Evolutionary conservation across 1,140 invertebrate genomes (phyloP).

Genomic region (Macrobrachium rosenbergii): DNA sequence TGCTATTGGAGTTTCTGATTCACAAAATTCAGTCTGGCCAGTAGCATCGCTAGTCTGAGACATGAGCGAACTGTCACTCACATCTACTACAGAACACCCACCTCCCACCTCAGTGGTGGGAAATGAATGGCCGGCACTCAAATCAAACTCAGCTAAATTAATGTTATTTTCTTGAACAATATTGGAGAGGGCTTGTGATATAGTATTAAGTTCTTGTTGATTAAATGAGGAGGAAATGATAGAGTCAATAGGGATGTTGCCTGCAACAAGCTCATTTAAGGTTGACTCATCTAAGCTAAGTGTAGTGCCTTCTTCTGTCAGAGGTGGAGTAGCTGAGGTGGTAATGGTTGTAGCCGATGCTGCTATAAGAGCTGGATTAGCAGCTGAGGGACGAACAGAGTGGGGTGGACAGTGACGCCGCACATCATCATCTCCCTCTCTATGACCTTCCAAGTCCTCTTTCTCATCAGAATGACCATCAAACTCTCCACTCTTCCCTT

Average conservation of each 20-base stretch:
- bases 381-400: slow-evolving; percentile 16
- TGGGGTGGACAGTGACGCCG: slow-evolving; percentile 16
- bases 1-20: slow-evolving; percentile 25
- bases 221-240: slow-evolving; percentile 68
- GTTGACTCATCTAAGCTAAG: slow-evolving; percentile 55
- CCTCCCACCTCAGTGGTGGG: slow-evolving; percentile 38
- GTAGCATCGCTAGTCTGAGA: slow-evolving; percentile 51
- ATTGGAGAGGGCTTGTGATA: slow-evolving; percentile 68
- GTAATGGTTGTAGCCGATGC: slow-evolving; percentile 17
- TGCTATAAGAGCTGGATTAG: slow-evolving; percentile 19
- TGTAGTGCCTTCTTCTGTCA: slow-evolving; percentile 53
- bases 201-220: slow-evolving; percentile 68
- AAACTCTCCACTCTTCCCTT: slow-evolving; percentile 49
- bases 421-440: slow-evolving; percentile 31
- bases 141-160: slow-evolving; percentile 51
- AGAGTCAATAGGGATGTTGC: slow-evolving; percentile 58
- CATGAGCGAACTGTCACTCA: slow-evolving; percentile 58
- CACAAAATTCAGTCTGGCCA: slow-evolving; percentile 48
- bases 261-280: slow-evolving; percentile 55
- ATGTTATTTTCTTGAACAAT: slow-evolving; percentile 63
- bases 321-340: slow-evolving; percentile 38
- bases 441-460: slow-evolving; percentile 19
- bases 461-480: slow-evolving; percentile 8
- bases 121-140: slow-evolving; percentile 38
- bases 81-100: slow-evolving; percentile 40